Evolutionary conservation across 1,140 invertebrate species (phyloP).

Genomic region (Cyclina sinensis): DNA sequence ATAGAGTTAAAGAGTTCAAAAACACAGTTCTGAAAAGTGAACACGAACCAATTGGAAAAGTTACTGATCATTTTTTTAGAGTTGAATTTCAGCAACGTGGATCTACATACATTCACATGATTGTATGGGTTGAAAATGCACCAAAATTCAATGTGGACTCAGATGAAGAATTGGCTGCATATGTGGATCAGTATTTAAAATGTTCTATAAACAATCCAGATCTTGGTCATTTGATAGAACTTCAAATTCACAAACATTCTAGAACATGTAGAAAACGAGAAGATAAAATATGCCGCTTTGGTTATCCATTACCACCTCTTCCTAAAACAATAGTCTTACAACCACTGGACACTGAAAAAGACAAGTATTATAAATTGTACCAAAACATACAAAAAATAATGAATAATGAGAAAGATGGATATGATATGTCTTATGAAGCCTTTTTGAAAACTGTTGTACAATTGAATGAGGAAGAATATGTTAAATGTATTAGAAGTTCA

Average conservation of each 20-base stretch:
- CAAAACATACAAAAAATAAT: not conserved
- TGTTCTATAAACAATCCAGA: constrained; percentile 40
- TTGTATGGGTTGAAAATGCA: constrained; percentile 85
- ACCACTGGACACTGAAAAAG: constrained; percentile 26
- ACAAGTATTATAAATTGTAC: not conserved
- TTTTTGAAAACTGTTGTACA: constrained; percentile 35
- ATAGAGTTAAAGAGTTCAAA: constrained; percentile 58
- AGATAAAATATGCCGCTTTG: constrained; percentile 60
- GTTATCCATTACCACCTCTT: constrained; percentile 70
- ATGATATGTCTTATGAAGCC: constrained; percentile 36
- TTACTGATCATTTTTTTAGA: constrained; percentile 71
- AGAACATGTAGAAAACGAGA: constrained; percentile 56
- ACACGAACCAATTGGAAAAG: constrained; percentile 68
- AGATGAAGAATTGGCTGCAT: constrained; percentile 48
- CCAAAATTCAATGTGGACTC: constrained; percentile 73
- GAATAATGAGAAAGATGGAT: constrained; percentile 15
- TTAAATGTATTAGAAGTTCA: constrained; percentile 62
- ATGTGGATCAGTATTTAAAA: constrained; percentile 64
- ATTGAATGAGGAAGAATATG: constrained; percentile 57
- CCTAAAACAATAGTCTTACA: constrained; percentile 51
- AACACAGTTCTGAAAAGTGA: constrained; percentile 32
- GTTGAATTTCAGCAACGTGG: constrained; percentile 43
- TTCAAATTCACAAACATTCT: constrained; percentile 69
- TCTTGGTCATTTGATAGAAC: constrained; percentile 36
- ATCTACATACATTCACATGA: constrained; percentile 85